phyloP scores from a whole-genome alignment of 2,888 invertebrate species.

The Nysson spinosus region DNA sequence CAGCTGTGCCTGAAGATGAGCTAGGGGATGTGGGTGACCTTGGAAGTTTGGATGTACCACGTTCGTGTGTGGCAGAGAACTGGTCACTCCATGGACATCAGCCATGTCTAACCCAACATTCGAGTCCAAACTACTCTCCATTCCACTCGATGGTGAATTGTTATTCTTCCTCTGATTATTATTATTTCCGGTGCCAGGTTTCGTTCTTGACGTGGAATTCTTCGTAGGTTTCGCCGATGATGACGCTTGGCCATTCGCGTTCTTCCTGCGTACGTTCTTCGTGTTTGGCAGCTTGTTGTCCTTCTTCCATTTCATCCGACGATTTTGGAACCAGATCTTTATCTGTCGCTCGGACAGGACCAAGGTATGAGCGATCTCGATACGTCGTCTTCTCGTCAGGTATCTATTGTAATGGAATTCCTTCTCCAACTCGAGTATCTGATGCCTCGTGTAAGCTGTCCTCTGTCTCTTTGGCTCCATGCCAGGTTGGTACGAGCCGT shows the following conservation, averaged over 20 bases:
- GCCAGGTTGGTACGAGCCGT: slow-evolving; percentile 92
- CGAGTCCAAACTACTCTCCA: slow-evolving; percentile 73
- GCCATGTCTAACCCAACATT: slow-evolving; percentile 69
- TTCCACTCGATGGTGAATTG: slow-evolving; percentile 73
- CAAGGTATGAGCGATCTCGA: slow-evolving; percentile 98
- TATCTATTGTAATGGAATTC: slow-evolving; percentile 99
- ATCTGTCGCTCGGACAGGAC: slow-evolving; percentile 95
- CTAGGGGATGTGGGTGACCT: slow-evolving; percentile 77
- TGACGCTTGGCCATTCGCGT: slow-evolving; percentile 76
- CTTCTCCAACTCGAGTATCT: slow-evolving; percentile 97
- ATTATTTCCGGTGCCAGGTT: slow-evolving; percentile 76
- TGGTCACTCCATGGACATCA: slow-evolving; percentile 70
- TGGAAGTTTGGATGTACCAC: slow-evolving; percentile 69
- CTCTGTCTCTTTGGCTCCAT: slow-evolving; percentile 97
- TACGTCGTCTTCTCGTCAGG: slow-evolving; percentile 94
- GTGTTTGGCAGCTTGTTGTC: slow-evolving; percentile 94
- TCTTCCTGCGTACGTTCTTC: slow-evolving; percentile 84
- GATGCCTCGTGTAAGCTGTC: slow-evolving; percentile 98
- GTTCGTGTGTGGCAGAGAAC: slow-evolving; percentile 63
- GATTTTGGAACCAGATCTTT: slow-evolving; percentile 93
- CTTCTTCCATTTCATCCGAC: slow-evolving; percentile 92
- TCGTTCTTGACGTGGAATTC: slow-evolving; percentile 49
- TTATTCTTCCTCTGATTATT: slow-evolving; percentile 84
- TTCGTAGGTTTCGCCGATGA: slow-evolving; percentile 65
- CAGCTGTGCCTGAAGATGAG: slow-evolving; percentile 77